Conservation (phyloP, 37 sponge, comb jelly and placozoan genomes). For the Oscarella lobularis region DNA sequence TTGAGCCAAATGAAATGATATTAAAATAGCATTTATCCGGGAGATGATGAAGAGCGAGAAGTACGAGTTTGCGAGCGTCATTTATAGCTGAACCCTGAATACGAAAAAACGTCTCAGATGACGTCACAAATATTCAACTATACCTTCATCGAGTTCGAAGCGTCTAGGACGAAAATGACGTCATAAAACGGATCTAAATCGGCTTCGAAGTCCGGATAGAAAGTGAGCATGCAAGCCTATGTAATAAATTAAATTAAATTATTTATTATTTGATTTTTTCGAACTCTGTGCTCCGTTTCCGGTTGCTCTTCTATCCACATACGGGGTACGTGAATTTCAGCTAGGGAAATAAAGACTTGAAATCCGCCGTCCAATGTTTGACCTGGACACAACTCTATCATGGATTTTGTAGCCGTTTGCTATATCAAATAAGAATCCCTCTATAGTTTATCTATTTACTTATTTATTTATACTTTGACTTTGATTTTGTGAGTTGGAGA, state of each 20-base stretch:
- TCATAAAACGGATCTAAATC: conserved; percentile 45
- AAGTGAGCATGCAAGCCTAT: conserved; percentile 97
- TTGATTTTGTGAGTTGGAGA: conserved; percentile 80
- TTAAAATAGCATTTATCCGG: neutral
- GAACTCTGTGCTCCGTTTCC: neutral
- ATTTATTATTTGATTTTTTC: neutral
- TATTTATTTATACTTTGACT: conserved; percentile 42
- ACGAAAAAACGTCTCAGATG: neutral
- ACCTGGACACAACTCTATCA: conserved; percentile 59
- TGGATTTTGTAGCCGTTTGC: conserved; percentile 82
- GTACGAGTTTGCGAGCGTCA: neutral
- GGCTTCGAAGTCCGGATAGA: conserved; percentile 94
- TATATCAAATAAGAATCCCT: conserved; percentile 8
- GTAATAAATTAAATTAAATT: neutral
- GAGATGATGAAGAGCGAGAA: neutral
- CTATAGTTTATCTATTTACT: neutral
- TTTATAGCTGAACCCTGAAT: neutral
- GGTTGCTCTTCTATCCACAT: conserved; percentile 93
- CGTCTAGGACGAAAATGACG: conserved; percentile 72
- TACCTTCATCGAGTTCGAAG: conserved; percentile 77
- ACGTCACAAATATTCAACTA: neutral
- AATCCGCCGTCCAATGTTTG: conserved; percentile 51
- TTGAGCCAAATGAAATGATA: neutral
- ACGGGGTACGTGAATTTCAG: conserved; percentile 92
- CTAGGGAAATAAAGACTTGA: conserved; percentile 62